phyloP scores from a whole-genome alignment of 2,797 vertebrate genomes.

The Mus minutoides region DNA sequence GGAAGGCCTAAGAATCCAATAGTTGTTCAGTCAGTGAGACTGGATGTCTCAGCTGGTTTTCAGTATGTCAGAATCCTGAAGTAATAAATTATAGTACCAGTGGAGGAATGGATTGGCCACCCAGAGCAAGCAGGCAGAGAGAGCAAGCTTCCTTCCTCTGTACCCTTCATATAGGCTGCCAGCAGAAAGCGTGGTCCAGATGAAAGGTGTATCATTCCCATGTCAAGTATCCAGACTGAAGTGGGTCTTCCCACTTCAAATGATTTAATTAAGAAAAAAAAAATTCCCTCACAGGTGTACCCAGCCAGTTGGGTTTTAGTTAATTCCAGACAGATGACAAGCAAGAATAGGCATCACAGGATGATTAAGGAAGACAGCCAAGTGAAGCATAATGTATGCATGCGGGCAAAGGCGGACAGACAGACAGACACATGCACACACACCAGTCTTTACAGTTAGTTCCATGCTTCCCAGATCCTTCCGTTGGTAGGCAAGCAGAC shows the following conservation, averaged over 20 bases:
- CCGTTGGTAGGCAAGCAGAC: rapidly evolving
- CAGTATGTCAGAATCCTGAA: neutral
- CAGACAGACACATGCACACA: neutral
- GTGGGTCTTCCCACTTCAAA: neutral
- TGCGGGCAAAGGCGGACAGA: neutral
- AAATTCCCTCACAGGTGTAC: neutral
- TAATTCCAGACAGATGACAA: neutral
- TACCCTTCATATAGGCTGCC: neutral
- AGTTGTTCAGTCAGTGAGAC: neutral
- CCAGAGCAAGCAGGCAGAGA: neutral
- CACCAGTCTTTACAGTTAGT: neutral
- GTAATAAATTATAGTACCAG: neutral
- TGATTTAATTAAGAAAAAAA: neutral
- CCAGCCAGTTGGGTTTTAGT: neutral
- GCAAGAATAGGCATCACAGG: neutral
- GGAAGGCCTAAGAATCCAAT: neutral
- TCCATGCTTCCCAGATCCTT: no score
- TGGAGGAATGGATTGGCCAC: neutral
- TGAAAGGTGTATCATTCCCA: neutral
- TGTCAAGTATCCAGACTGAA: neutral
- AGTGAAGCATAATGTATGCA: no score
- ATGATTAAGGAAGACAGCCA: neutral
- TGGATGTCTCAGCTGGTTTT: neutral
- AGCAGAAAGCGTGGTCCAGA: neutral
- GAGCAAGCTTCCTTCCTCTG: neutral